These are phyloP conservation scores for Pristis pectinata DNA, from an alignment of 2,797 vertebrate species.

Conservation along the genomic window DNA sequence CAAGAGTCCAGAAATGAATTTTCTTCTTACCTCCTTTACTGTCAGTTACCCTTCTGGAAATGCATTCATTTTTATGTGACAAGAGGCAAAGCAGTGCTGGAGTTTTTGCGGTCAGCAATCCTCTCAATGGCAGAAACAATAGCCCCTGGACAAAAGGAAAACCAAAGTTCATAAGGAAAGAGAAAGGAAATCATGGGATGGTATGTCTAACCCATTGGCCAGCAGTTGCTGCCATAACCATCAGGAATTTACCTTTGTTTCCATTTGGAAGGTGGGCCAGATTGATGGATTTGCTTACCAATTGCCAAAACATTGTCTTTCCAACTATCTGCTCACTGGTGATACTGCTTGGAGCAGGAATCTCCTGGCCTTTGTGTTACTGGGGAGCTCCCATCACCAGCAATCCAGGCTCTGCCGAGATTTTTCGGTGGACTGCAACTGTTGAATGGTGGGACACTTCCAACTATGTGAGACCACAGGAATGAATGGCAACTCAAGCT, in stretches of 20 bases:
- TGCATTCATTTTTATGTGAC: constrained; percentile 71
- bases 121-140: constrained; percentile 48
- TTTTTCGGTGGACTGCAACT: no score
- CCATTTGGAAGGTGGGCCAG: no score
- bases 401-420: no score
- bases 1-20: background rate
- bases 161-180: constrained; percentile 40
- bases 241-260: no score
- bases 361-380: no score
- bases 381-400: no score
- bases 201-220: background rate
- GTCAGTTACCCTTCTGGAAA: constrained; percentile 71
- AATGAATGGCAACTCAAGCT: background rate
- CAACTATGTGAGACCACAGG: no score
- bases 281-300: no score
- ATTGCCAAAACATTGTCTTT: no score
- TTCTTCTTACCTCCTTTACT: constrained; percentile 56
- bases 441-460: no score
- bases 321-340: background rate
- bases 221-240: no score
- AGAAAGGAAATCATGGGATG: background rate
- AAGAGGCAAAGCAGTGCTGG: constrained; percentile 49
- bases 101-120: constrained; percentile 46
- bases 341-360: no score
- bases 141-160: constrained; percentile 59